Conservation (phyloP, 2,113 vertebrate species). For the Burhinus bistriatus region DNA sequence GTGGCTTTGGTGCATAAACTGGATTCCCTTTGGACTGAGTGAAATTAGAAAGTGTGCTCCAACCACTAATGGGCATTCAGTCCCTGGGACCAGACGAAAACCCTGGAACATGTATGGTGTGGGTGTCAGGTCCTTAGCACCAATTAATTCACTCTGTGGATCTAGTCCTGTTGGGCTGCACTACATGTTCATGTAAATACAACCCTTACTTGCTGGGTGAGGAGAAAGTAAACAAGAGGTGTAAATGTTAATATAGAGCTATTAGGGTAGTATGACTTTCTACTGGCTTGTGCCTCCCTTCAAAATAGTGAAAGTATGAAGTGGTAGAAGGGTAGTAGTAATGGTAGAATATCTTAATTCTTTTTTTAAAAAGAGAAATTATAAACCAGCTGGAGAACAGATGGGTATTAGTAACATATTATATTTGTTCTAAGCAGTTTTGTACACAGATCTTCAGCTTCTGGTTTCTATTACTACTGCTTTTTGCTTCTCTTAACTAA, state of each 20-base stretch:
- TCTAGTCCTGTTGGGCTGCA: not conserved
- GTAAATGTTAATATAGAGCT: not conserved
- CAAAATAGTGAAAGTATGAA: not conserved
- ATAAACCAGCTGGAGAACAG: not conserved
- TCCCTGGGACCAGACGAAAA: not conserved
- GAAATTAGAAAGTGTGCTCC: not conserved
- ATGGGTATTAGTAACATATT: not conserved
- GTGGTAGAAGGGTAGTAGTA: not conserved
- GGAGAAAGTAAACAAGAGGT: not conserved
- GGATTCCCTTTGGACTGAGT: not conserved
- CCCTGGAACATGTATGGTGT: not conserved
- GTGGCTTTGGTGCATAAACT: not conserved
- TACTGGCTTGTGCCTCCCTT: not conserved
- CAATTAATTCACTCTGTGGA: not conserved
- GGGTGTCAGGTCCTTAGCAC: not conserved
- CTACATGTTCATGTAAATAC: not conserved
- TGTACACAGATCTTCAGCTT: not conserved
- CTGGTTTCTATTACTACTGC: not conserved
- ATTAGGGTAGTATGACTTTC: not conserved
- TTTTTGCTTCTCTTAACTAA: not conserved
- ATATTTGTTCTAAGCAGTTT: not conserved
- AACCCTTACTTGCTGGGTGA: not conserved
- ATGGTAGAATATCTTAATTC: not conserved
- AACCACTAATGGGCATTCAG: not conserved
- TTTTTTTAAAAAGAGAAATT: not conserved